Percentiles rank a stretch among this genome's conserved stretches.
Conservation (phyloP, 1,140 invertebrate species). For the Chelonus insularis region DNA sequence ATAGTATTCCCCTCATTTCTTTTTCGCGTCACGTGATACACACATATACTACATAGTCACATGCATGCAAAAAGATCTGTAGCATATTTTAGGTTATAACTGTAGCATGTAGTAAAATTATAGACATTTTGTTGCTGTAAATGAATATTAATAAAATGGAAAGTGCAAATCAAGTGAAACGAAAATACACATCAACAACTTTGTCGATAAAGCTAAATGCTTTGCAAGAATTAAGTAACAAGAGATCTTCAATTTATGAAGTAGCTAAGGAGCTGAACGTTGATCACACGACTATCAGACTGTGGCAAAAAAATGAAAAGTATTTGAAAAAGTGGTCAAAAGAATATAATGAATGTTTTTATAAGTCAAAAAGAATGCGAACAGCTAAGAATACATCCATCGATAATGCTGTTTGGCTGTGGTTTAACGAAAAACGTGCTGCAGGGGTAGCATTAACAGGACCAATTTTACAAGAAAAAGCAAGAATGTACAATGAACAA, state of each 20-base stretch:
- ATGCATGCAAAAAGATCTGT: no score
- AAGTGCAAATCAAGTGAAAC: no score
- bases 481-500: slow-evolving; percentile 29
- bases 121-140: no score
- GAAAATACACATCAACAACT: no score
- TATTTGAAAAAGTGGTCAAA: background rate
- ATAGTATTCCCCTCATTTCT: no score
- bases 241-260: background rate
- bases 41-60: no score
- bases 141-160: no score
- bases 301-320: background rate
- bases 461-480: no score
- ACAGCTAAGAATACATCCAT: slow-evolving; percentile 11
- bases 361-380: background rate
- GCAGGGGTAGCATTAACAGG: slow-evolving; percentile 35
- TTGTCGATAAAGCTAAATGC: background rate
- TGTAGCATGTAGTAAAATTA: no score
- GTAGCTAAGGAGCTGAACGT: background rate
- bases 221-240: background rate
- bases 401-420: slow-evolving; percentile 24
- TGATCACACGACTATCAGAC: background rate
- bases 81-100: no score
- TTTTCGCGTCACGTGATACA: no score
- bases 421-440: slow-evolving; percentile 33
- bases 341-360: background rate